Conservation (phyloP, 2,888 invertebrate species). For the Clunio marinus region DNA sequence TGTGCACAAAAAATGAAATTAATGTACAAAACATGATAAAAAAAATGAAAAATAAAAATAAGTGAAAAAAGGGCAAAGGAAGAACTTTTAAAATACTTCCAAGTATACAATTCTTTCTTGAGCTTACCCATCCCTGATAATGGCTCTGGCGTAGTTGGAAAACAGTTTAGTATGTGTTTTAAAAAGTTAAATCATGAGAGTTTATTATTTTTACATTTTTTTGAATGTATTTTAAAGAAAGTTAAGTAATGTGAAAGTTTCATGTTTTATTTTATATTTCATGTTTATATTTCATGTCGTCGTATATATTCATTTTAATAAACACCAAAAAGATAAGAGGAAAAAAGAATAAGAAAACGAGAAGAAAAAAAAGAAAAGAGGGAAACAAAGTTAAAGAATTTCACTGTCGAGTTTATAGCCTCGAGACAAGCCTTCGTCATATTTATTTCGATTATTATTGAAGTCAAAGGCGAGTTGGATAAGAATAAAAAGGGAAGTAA, state of each 20-base stretch:
- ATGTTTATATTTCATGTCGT: constrained; percentile 12
- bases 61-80: neutral
- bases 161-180: constrained; percentile 5
- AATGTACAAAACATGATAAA: neutral
- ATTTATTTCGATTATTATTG: too few species aligned
- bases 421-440: too few species aligned
- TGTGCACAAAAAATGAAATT: neutral
- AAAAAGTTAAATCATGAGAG: constrained; percentile 6
- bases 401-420: neutral
- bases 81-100: constrained; percentile 12
- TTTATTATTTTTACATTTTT: too few species aligned
- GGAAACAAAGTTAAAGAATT: constrained; percentile 1
- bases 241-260: neutral
- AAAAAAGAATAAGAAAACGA: neutral
- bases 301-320: neutral
- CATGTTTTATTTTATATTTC: constrained; percentile 14
- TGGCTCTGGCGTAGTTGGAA: constrained; percentile 27
- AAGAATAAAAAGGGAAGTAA: neutral
- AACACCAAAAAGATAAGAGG: neutral
- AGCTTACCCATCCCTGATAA: constrained; percentile 39
- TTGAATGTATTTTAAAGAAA: neutral
- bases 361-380: neutral
- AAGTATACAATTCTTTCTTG: constrained; percentile 14
- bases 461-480: too few species aligned
- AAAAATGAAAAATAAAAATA: constrained; percentile 2